Base-by-base conservation (phyloP, 2,888 invertebrate genomes). In the Helobdella robusta region DNA sequence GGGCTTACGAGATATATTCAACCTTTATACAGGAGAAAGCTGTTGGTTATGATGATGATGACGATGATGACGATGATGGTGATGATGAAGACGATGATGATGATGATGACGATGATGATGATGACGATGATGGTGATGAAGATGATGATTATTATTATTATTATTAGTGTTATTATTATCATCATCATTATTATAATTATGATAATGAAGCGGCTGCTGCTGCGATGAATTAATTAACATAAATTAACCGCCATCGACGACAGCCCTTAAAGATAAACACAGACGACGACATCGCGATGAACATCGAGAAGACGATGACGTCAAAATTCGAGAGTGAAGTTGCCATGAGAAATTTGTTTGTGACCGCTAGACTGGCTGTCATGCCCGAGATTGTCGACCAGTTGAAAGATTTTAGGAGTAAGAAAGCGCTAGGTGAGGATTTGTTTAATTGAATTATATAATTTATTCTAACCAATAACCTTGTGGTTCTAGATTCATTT, bases 1-100 rank as follows among this genome's bases (percentile, higher is more conserved):
- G 97, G 95, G 95, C 95, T 2, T 97, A 95, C 82, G 97, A 98
- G 84, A 92, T 97, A 76, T 92, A 93, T 82, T 94, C 94, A 72
- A 90, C 91, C 75, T 95, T 95, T 83, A 69, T 78, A 1, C 73
- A 73, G 36, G 69, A 70, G 11, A 71, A 70, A 65, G 75, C 77
- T 30, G 78, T 78, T 69, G 73, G 76, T 74, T 6, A 34, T 15
- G 15, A 30, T n/a, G 23, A 30, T 65, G 20, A 28, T 62, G 35
- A 25, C 34, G 36, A 20, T 54, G 18, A 25, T 11, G 40, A 40
- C 18, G 11, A 40, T 40, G 11, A 40, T 40, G 18, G 40, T 40
- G 11, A 40, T 15, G 18, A 15, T 15, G 11, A 40, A 40, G 4
- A 18, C 25, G 6, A 5, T 48, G 6, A 18, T 48, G 20, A 48